A percentile compares a stretch with the other conserved stretches of the same genome.
phyloP scores from a whole-genome alignment of 2,797 vertebrate genomes.

The Eidolon dupreanum region DNA sequence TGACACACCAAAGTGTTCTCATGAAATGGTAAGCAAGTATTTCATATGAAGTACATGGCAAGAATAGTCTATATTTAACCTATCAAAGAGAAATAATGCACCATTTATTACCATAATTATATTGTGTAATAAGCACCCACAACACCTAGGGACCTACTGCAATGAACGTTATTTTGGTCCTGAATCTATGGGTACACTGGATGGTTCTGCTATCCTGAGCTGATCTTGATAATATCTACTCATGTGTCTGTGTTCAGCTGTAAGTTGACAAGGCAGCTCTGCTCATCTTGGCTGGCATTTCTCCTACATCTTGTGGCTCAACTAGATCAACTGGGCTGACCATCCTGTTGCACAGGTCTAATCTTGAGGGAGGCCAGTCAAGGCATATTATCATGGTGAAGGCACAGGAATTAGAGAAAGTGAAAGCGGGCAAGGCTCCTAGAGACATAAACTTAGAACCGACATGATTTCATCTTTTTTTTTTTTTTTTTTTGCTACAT shows the following conservation, averaged over 20 bases:
- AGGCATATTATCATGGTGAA: background rate
- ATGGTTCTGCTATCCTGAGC: background rate
- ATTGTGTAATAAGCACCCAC: background rate
- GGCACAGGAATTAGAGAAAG: background rate
- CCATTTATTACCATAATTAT: background rate
- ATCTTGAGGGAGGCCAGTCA: background rate
- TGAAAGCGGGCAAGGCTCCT: background rate
- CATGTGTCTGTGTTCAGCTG: background rate
- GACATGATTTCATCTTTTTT: background rate
- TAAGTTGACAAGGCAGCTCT: background rate
- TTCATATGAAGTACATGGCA: background rate
- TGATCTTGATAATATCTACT: background rate
- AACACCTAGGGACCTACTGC: background rate
- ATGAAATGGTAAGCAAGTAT: background rate
- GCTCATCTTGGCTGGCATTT: background rate
- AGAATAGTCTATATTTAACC: background rate
- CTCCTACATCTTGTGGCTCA: background rate
- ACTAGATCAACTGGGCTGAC: background rate
- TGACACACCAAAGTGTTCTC: background rate
- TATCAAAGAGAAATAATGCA: background rate
- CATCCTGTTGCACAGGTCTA: background rate
- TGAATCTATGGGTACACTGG: accelerated
- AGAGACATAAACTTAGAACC: background rate
- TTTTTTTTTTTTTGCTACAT: background rate
- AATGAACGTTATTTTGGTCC: background rate